Conservation (phyloP, 2,888 invertebrate genomes). For the Ormyrus nitidulus region DNA sequence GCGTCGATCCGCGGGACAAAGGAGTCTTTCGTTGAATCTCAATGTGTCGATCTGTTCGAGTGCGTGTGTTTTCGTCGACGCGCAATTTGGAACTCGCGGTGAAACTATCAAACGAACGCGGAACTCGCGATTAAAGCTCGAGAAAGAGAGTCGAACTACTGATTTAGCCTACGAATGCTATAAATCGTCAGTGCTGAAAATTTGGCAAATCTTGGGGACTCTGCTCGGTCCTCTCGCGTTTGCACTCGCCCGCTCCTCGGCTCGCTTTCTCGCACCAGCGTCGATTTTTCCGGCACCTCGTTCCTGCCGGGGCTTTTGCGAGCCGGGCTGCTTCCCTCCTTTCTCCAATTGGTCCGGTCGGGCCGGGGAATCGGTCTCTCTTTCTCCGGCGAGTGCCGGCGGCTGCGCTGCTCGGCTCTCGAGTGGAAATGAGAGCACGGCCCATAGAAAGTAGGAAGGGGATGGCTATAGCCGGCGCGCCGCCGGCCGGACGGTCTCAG, state of each 20-base stretch:
- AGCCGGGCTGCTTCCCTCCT: background rate
- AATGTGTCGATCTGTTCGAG: too few species aligned
- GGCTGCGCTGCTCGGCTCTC: slow-evolving; percentile 15
- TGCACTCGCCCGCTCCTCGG: background rate
- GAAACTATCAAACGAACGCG: too few species aligned
- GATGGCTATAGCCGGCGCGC: slow-evolving; percentile 69
- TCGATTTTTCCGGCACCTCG: background rate
- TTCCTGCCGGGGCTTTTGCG: background rate
- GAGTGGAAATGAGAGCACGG: slow-evolving; percentile 73
- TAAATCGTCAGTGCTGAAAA: too few species aligned
- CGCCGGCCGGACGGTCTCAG: slow-evolving; percentile 72
- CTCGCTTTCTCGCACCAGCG: background rate
- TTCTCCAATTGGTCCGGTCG: background rate
- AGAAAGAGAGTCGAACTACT: too few species aligned
- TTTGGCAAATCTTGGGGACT: too few species aligned
- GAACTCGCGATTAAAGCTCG: too few species aligned
- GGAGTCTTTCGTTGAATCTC: too few species aligned
- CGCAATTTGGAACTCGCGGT: too few species aligned
- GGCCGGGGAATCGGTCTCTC: background rate
- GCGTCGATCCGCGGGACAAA: too few species aligned
- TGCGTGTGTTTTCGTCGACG: too few species aligned
- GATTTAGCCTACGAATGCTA: too few species aligned
- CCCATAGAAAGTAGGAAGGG: slow-evolving; percentile 62
- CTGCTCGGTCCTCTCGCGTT: too few species aligned
- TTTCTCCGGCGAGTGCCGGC: background rate